phyloP scores from a whole-genome alignment of 2,888 invertebrate species.

The Liodrosophila aerea region DNA sequence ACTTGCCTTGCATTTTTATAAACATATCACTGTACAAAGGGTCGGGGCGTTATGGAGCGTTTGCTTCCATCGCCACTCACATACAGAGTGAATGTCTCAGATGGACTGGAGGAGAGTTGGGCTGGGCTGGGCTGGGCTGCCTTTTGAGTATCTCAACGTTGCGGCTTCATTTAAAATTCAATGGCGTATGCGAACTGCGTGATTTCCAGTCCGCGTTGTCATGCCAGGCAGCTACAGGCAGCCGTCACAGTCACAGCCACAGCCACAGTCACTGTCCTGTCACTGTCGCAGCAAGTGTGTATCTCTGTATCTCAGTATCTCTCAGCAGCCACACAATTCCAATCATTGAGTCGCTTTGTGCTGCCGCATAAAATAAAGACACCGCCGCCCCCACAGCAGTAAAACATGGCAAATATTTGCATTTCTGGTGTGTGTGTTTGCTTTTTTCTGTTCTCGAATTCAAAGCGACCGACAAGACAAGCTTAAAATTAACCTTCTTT shows the following conservation, averaged over 20 bases:
- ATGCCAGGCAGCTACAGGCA: conserved; percentile 27
- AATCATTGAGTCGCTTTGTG: conserved; percentile 39
- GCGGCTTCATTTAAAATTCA: conserved; percentile 76
- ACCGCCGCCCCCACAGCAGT: conserved; percentile 1
- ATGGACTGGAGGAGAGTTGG: too few species aligned
- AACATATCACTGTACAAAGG: conserved; percentile 45
- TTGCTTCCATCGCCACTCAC: conserved; percentile 6
- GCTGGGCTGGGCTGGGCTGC: neutral
- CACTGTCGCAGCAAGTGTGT: conserved; percentile 1
- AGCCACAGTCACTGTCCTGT: neutral
- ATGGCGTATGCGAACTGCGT: conserved; percentile 68
- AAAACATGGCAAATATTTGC: conserved; percentile 66
- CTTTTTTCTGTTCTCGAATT: conserved; percentile 22
- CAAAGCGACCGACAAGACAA: conserved; percentile 7
- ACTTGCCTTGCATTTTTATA: conserved; percentile 49
- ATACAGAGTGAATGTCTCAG: conserved; percentile 2
- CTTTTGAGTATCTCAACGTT: conserved; percentile 16
- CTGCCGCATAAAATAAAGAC: conserved; percentile 23
- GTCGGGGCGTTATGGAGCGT: conserved; percentile 21
- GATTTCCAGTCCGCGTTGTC: conserved; percentile 60
- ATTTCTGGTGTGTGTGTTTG: conserved; percentile 35
- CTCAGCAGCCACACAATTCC: conserved; percentile 37
- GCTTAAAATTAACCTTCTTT: conserved; percentile 37
- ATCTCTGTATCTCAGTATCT: neutral
- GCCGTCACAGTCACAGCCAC: too few species aligned